Evolutionary conservation across 2,888 invertebrate genomes (phyloP), one percentile per base, ranked within the genome.

Genomic region (Cremastinae sp.): DNA sequence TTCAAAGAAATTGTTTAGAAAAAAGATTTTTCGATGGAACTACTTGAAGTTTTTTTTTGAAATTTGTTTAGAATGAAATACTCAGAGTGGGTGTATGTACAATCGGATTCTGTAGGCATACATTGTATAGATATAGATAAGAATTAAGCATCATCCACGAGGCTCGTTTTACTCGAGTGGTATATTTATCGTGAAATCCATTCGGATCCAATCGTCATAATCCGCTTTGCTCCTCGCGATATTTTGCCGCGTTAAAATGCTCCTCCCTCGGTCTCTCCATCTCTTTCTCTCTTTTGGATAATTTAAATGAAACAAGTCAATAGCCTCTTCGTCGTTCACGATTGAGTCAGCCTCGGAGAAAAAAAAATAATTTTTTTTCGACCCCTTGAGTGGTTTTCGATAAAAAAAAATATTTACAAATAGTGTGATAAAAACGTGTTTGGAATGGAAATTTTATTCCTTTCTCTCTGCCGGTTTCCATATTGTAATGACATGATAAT

Each of bases 141-240:
- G 58, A 49, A 28, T 58, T 20, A 56, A 71, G 58, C 71, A 68
- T 64, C 64, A 51, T 68, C 58, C 64, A 41, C 71, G 58, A 45
- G 66, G 62, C 62, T 75, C 12, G 58, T 58, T 62, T 45, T 68
- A 51, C 72, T 53, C 43, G 76, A 76, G 73, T 64, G 76, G 73
- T 74, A n/a, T n/a, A 81, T 81, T 79, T 69, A 75, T 72, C 74
- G 79, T 74, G 74, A 81, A 68, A 81, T 81, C 81, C 81, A 75
- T 75, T 61, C 54, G 76, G 75, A 77, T 78, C 68, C 80, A 81
- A 81, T 81, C 75, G 72, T 78, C 76, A 78, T 81, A 81, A 81
- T 81, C 81, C 81, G 74, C 77, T 80, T 81, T 81, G 79, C 75
- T 61, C 59, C 75, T 61, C 59, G 58, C 71, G 76, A 80, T 79